Evolutionary conservation across 2,888 invertebrate species (phyloP), one percentile per base, ranked within the genome.

Genomic region (Tyria jacobaeae): DNA sequence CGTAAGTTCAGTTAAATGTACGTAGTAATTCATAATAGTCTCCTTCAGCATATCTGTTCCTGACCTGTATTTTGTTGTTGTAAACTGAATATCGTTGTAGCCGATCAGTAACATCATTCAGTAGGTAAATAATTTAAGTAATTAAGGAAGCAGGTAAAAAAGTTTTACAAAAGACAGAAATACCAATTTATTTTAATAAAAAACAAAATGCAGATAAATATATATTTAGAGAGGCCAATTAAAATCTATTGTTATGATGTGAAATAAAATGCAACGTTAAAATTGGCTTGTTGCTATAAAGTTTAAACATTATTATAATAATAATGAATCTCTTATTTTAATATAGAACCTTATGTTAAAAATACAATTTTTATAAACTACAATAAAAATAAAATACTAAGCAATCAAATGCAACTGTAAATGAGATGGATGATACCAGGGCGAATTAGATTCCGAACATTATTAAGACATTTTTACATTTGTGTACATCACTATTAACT

Each of bases 161-260:
- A 21, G 24, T 25, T 14, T 35, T 25, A 14, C 24, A 25, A 54
- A 48, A 25, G 27, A 60, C 37, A 37, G 39, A 55, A 35, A 50
- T 49, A 41, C 34, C 50, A 48, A 24, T 59, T 59, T 59, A 55
- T 54, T 63, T 25, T 6, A 59, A 64, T 62, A 70, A 70, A 71
- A 68, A 37, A 31, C 63, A 67, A 66, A 63, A 64, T 73, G 84
- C 82, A 84, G 89, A 88, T 90, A 90, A 90, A 92, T 90, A 92
- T 87, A 89, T 91, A 91, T 89, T 91, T 88, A 91, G 91, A 91
- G 91, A 92, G 91, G 92, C 91, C 91, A 89, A 89, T 89, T 88
- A 82, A 86, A 85, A 82, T 73, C 84, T 89, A 87, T 85, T 86
- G 83, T 83, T 85, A 81, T 80, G 80, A 84, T 72, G 75, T 81